Base-by-base conservation (phyloP, 2,797 vertebrate genomes). In the Falco columbarius region DNA sequence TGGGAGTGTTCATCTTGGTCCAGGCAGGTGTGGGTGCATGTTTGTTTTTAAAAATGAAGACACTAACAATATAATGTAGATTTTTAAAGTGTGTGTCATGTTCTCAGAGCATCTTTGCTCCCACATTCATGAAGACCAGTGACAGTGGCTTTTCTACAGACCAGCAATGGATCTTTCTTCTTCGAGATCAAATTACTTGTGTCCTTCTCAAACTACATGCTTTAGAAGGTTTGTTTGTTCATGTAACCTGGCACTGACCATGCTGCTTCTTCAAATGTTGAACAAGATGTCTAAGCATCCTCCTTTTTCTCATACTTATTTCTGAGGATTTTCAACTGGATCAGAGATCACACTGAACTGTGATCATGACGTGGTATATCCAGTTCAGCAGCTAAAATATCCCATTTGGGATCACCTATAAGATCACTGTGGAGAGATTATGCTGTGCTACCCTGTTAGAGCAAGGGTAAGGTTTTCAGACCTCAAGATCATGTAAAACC, bases 401-500 rank as follows among this genome's bases (percentile, higher is more conserved):
- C 6, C n/a, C 10, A 38, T 32, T 30, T 71, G 18, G 7, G 24
- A 47, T 26, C 30, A 34, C 18, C 10, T 46, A 4, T 34, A 54
- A 44, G 15, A 72, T 44, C 29, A 63, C 27, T 49, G 23, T 34
- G 38, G 55, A 24, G 14, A 62, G 6, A 55, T 34, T 17, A 22
- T 22, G 9, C 8, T 63, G 14, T 23, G 22, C 22, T 42, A 47
- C 29, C 32, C 22, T 55, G 3, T 63, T 46, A 40, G 54, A 67
- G 12, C 40, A 72, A 63, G 34, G 14, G 36, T 68, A 59, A 54
- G 3, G 6, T 51, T 87, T 70, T 65, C 34, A 81, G 77, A 73
- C 27, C 20, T 70, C 0, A 0, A 63, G 13, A 22, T 36, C 9
- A 29, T 21, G 34, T 29, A 40, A 76, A 73, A 59, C 6, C 1